Evolutionary conservation across 53 echinoderm and acorn worm species (phyloP).

Genomic region (Luidia sarsii): DNA sequence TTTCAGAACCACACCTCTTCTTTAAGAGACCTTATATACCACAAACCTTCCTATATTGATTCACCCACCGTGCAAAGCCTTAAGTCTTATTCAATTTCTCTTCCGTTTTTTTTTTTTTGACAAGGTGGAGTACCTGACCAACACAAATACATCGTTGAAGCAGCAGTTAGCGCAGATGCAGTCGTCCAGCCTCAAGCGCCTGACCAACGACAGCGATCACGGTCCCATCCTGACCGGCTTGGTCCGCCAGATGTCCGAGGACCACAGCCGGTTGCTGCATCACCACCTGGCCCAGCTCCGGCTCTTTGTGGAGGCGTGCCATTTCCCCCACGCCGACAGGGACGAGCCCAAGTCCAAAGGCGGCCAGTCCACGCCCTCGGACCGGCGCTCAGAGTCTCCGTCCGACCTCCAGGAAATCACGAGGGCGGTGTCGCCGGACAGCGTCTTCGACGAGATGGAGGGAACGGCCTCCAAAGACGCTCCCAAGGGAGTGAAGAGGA

Average conservation of each 20-base stretch:
- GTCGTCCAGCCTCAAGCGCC: conserved; percentile 39
- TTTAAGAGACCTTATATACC: too few species aligned
- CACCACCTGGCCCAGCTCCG: conserved; percentile 59
- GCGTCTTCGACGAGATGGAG: too few species aligned
- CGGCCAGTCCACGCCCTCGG: not conserved
- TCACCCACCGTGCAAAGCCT: too few species aligned
- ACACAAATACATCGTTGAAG: conserved; percentile 45
- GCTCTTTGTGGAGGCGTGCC: conserved; percentile 2
- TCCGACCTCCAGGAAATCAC: too few species aligned
- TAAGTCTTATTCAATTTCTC: not conserved
- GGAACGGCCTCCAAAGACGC: too few species aligned
- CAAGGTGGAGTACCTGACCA: conserved; percentile 47
- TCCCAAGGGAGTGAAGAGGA: too few species aligned
- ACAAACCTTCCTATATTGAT: too few species aligned
- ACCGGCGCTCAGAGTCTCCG: too few species aligned
- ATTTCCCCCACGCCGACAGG: not conserved
- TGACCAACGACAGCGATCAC: conserved; percentile 35
- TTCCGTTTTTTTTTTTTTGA: not conserved
- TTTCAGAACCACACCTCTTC: too few species aligned
- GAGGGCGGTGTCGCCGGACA: too few species aligned
- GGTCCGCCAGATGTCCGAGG: conserved; percentile 48
- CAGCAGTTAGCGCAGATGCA: conserved; percentile 43
- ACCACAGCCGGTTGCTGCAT: conserved; percentile 42
- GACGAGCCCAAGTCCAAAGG: not conserved
- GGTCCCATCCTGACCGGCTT: conserved; percentile 39